Evolutionary conservation across 2,888 invertebrate species (phyloP), one percentile per base, ranked within the genome.

Genomic region (Drosophila borborema): DNA sequence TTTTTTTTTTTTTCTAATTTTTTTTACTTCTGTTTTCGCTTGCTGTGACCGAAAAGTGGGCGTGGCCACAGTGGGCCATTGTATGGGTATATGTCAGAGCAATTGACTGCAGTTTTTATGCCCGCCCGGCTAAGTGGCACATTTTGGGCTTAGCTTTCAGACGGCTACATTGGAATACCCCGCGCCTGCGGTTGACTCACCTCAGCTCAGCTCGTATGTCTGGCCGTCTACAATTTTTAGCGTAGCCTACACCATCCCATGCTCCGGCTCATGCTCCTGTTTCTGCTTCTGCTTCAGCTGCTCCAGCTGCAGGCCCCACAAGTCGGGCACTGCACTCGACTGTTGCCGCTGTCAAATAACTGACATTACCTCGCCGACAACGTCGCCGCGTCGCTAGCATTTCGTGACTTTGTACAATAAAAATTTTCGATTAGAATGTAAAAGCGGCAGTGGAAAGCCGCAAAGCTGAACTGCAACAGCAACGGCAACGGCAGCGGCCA

Each of bases 351-450:
- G 86, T 86, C 86, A 86, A 86, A 86, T 86, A 86, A 86, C 86
- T 89, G 86, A 89, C 90, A 86, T 86, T 86, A 86, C 82, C 89
- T 68, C 54, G 69, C 62, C 77, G 60, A 34, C 58, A 51, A 48
- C 74, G 61, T 61, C 46, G 55, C 54, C 36, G 56, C 69, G 86
- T 64, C 76, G 86, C 77, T 72, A 68, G 74, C 91, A 77, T 89
- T 85, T 87, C 86, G 91, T 86, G 86, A 86, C 86, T 86, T 77
- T 74, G 67, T 65, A 86, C 86, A 86, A 86, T 86, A 86, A 86
- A 86, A 80, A 90, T 72, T 90, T 90, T 86, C 86, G 86, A 86
- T 86, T 86, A 90, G 86, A 86, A 86, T 86, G 76, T 90, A 86
- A 90, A 90, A 84, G 75, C 87, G 69, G 72, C 72, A 63, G 10